These are phyloP conservation scores for Thalassarche chlororhynchos DNA, from an alignment of 2,113 vertebrate species.

Conservation along the genomic window DNA sequence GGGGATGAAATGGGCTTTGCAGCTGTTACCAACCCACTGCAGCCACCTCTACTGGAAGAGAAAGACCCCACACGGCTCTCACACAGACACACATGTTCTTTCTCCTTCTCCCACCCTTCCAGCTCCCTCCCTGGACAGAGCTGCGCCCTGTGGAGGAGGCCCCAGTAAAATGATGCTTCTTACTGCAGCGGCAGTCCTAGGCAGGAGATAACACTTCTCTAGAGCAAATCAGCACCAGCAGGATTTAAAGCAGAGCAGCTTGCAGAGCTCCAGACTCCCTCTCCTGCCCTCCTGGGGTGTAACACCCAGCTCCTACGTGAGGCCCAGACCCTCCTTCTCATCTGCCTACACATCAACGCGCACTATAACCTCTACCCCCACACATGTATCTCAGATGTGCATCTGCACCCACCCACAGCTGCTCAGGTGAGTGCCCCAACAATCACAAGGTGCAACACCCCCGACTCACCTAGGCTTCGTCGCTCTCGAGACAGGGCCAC, in stretches of 20 bases:
- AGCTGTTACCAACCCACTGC: background rate
- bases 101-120: background rate
- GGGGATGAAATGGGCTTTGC: background rate
- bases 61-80: background rate
- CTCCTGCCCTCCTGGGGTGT: background rate
- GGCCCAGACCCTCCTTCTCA: background rate
- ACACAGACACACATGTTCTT: background rate
- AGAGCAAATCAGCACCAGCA: fast-evolving
- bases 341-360: fast-evolving
- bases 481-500: conserved; percentile 58
- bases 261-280: background rate
- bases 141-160: background rate
- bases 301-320: background rate
- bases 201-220: background rate
- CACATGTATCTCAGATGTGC: fast-evolving
- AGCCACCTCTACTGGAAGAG: background rate
- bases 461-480: conserved; percentile 72
- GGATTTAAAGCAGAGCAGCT: background rate
- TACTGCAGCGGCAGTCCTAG: background rate
- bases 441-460: background rate
- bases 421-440: background rate
- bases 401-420: background rate
- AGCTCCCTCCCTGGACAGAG: background rate
- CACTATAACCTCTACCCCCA: background rate
- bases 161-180: background rate